Evolutionary conservation across 2,888 invertebrate species (phyloP), one percentile per base, ranked within the genome.

Genomic region (Cheilosia urbana): DNA sequence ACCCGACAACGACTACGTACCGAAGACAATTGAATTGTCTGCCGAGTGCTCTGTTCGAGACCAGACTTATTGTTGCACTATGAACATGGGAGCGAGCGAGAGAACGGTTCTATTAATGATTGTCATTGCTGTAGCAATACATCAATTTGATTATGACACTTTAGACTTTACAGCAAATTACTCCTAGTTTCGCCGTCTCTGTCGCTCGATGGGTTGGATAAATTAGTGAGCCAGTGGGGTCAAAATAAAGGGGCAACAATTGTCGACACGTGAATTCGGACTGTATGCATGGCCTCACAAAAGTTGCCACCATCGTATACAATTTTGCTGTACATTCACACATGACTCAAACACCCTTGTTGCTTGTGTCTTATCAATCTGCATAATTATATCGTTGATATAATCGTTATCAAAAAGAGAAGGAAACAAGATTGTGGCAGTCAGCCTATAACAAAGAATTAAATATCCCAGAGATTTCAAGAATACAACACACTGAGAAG

Each of bases 181-280:
- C 24, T 2, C 24, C 3, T 24, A 60, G 40, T 66, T 19, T n/a
- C 30, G 34, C n/a, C 2, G n/a, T 60, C 19, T 37, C 15, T 30
- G 17, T 17, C 17, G 57, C 19, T 49, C 2, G 1, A 15, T 45
- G 71, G 62, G 55, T 57, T 37, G 42, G 47, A 68, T 57, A 68
- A 84, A 73, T 84, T 75, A 75, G 83, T 37, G 73, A 84, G 83
- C 69, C 24, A 75, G 79, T 51, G 79, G 75, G 83, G 79, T 84
- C 69, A 78, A 84, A 79, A 84, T 58, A 75, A 69, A 69, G 73
- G 78, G 83, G 73, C 83, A 79, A 79, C 83, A 79, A 79, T 69
- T 83, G 68, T 21, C 73, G 60, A 62, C 76, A 75, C 78, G 68
- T 79, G 57, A 58, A 78, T 13, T 68, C 30, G 63, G 49, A 47